Conservation (phyloP, 2,888 invertebrate genomes). For the Limnephilus rhombicus region DNA sequence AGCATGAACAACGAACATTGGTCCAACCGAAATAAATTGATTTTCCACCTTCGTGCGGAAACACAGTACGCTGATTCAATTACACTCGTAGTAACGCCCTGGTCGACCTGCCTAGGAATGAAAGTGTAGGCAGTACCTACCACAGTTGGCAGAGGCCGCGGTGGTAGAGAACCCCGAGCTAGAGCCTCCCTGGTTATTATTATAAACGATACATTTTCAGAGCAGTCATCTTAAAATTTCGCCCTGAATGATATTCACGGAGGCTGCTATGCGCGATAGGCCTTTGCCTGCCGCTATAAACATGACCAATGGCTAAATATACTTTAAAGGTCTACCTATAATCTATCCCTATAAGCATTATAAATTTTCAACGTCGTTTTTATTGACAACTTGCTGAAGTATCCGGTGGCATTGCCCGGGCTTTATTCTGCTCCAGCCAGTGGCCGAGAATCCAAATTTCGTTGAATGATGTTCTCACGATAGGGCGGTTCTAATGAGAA, state of each 20-base stretch:
- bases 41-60: conserved; percentile 10
- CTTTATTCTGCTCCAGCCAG: no score
- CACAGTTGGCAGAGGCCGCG: conserved; percentile 1
- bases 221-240: conserved; percentile 48
- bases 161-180: conserved; percentile 37
- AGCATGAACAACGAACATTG: background rate
- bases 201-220: conserved; percentile 54
- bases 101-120: background rate
- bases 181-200: conserved; percentile 54
- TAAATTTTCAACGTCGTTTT: background rate
- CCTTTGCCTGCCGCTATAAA: background rate
- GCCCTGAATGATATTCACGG: conserved; percentile 54
- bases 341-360: background rate
- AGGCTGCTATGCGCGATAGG: background rate
- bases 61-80: conserved; percentile 10
- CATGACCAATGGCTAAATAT: conserved; percentile 64
- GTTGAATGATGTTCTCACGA: no score
- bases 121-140: background rate
- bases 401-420: no score
- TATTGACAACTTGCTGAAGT: no score
- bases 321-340: background rate
- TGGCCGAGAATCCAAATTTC: no score
- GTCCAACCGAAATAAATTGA: background rate
- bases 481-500: no score
- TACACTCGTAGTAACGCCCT: background rate